Base-by-base conservation (phyloP, 30 jellyfish, hydroid and myxozoan genomes). In the Sanderia malayensis region DNA sequence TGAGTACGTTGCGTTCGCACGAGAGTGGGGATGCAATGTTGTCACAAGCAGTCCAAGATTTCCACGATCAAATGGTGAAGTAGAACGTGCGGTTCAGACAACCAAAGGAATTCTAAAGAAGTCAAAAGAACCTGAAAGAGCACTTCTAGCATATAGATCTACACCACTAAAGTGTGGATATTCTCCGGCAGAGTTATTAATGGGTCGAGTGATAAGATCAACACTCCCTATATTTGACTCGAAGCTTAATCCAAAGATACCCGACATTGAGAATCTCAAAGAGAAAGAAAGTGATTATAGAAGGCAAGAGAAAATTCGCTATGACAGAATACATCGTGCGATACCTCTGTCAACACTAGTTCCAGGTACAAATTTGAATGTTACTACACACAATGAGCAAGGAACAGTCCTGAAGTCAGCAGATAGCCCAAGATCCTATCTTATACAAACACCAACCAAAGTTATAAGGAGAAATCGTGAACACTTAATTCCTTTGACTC, bases 31-130 rank as follows among this genome's bases (percentile, higher is more conserved):
- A 19, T 47, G 72, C 37, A 29, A 55, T 20, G 34, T 71, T 19
- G 58, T 53, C 44, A 49, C 83, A 28, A 76, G 72, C 58, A 76
- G 88, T 64, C 88, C 81, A 46, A 22, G 28, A 30, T 79, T 34
- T 57, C 77, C 92, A n/a, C 68, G 68, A 55, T 46, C 82, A 32
- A 79, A 79, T 33, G 92, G 84, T 32, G 77, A 79, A 69, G 92
- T 59, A 3, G 92, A 79, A 45, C 76, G 69, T 46, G 92, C 92
- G 24, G 84, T 79, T 21, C 84, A 68, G 66, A 79, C 77, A 32
- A 73, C 73, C 32, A 66, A 67, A 29, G 49, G 49, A 11, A 44
- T 79, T 18, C 29, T 79, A 63, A 79, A 29, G 47, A 76, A 76
- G 37, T 37, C 71, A 19, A 34, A 53, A 13, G 92, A 79, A 24